These are phyloP conservation scores for Tipula vernalis DNA, from an alignment of 2,888 invertebrate species.

Conservation along the genomic window DNA sequence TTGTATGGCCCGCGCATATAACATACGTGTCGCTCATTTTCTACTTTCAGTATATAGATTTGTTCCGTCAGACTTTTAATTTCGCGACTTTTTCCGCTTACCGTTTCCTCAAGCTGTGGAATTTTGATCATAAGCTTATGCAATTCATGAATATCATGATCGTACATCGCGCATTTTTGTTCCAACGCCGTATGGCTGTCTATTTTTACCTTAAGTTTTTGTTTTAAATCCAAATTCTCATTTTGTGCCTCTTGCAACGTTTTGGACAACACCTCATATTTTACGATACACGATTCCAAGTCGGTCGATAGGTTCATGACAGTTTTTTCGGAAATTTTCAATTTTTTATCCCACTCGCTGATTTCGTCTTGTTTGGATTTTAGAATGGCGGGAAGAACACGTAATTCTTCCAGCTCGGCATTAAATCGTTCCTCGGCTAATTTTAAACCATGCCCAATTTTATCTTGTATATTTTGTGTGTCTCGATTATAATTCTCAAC, in stretches of 20 bases:
- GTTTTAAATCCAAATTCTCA: constrained; percentile 11
- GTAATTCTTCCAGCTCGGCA: constrained; percentile 16
- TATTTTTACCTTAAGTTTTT: not conserved
- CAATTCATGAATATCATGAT: constrained; percentile 15
- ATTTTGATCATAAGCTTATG: constrained; percentile 15
- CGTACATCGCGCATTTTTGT: constrained; percentile 9
- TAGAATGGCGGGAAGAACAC: constrained; percentile 16
- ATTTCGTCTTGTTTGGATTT: constrained; percentile 16
- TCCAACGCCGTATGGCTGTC: not conserved
- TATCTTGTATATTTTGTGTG: not conserved
- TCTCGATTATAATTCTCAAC: not conserved
- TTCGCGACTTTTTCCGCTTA: constrained; percentile 14
- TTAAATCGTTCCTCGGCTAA: constrained; percentile 15
- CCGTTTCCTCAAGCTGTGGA: constrained; percentile 16
- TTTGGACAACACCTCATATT: constrained; percentile 17
- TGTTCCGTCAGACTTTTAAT: constrained; percentile 14
- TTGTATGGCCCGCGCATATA: too few species aligned
- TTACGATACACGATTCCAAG: constrained; percentile 17
- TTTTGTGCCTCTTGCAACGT: constrained; percentile 14
- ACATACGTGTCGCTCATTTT: constrained; percentile 15
- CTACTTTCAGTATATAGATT: constrained; percentile 13
- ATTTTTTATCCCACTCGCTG: constrained; percentile 15
- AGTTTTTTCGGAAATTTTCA: constrained; percentile 17
- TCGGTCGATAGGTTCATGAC: constrained; percentile 15
- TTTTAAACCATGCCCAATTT: constrained; percentile 11